Conservation (phyloP, 1,140 invertebrate genomes). For the Ceratosolen solmsi region DNA sequence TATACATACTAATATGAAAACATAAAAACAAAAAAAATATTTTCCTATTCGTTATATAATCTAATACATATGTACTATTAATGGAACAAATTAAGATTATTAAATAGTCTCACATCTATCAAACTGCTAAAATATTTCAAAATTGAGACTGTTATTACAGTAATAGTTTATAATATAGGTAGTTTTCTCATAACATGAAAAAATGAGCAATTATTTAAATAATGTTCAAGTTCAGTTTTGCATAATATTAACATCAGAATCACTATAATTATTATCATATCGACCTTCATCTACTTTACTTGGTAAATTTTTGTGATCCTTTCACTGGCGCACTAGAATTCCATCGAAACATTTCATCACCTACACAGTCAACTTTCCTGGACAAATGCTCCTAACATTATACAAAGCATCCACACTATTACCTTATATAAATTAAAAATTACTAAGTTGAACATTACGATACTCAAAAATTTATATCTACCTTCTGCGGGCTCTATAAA, state of each 20-base stretch:
- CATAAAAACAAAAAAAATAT: no score
- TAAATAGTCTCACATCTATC: no score
- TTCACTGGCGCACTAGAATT: conserved; percentile 31
- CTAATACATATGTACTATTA: no score
- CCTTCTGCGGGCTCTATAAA: no score
- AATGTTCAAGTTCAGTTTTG: conserved; percentile 27
- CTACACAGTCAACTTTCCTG: background rate
- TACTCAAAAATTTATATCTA: no score
- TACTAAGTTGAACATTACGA: no score
- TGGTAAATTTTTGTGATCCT: conserved; percentile 31
- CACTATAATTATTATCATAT: background rate
- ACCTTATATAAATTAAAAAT: background rate
- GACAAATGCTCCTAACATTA: background rate
- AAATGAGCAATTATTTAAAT: background rate
- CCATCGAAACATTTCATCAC: conserved; percentile 22
- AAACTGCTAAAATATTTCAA: no score
- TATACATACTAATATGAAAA: no score
- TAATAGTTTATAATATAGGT: no score
- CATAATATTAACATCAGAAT: background rate
- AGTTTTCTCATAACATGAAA: background rate
- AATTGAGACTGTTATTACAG: no score
- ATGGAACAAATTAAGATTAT: no score
- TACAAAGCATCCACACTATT: background rate
- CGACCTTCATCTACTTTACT: conserved; percentile 23
- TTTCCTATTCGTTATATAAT: no score